Percentiles rank a stretch among this genome's conserved stretches.
phyloP scores from a whole-genome alignment of 1,140 invertebrate species.

The Eubasilissa regina region DNA sequence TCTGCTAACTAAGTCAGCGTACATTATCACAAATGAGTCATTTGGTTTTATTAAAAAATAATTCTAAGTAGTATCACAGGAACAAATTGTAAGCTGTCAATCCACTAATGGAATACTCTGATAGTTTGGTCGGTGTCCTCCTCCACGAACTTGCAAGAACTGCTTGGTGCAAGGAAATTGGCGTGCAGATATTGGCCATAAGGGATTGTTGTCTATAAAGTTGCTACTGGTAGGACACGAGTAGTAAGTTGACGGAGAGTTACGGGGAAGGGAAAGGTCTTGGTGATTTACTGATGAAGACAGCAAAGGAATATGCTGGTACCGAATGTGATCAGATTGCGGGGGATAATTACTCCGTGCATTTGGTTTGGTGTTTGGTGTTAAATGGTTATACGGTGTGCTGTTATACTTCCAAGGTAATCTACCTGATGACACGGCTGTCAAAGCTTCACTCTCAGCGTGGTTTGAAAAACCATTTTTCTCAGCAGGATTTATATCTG shows the following conservation, averaged over 20 bases:
- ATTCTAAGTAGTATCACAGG: constrained; percentile 4
- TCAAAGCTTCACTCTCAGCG: constrained; percentile 12
- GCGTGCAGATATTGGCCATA: constrained; percentile 13
- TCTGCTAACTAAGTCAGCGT: too few species aligned
- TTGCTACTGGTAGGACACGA: constrained; percentile 19
- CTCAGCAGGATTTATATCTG: constrained; percentile 25
- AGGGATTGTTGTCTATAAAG: background rate
- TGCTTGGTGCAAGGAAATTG: background rate
- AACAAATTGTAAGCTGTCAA: background rate
- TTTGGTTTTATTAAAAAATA: constrained; percentile 1
- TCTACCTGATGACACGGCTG: constrained; percentile 35
- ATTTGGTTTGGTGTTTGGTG: constrained; percentile 13
- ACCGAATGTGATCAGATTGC: background rate
- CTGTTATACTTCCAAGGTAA: constrained; percentile 9
- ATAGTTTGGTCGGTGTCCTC: background rate
- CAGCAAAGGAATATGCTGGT: constrained; percentile 9
- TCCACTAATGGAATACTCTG: constrained; percentile 16
- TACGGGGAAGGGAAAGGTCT: background rate
- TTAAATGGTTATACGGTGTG: constrained; percentile 9
- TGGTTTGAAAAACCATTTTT: constrained; percentile 37
- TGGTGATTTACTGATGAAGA: constrained; percentile 3
- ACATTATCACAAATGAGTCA: constrained; percentile 12
- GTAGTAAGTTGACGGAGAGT: background rate
- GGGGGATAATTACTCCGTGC: background rate
- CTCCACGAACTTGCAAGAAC: background rate